phyloP scores from a whole-genome alignment of 2,888 invertebrate species.

The Dioctria rufipes region DNA sequence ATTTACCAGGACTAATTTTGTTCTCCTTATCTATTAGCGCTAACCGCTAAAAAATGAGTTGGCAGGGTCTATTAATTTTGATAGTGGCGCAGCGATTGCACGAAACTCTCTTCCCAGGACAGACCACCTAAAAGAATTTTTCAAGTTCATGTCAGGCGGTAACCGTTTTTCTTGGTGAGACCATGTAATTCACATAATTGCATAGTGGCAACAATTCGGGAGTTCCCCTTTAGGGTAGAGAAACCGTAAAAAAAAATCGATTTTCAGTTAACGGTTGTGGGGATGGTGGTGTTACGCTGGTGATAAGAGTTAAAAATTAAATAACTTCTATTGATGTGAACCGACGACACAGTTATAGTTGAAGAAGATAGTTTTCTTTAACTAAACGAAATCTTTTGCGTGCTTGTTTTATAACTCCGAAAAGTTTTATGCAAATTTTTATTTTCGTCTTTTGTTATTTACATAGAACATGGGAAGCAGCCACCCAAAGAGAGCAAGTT shows the following conservation, averaged over 20 bases:
- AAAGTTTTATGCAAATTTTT: constrained; percentile 20
- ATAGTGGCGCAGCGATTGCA: constrained; percentile 15
- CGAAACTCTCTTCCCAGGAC: neutral
- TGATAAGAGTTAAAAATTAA: neutral
- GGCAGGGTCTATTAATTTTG: constrained; percentile 4
- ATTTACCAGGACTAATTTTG: constrained; percentile 6
- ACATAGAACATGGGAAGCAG: no score
- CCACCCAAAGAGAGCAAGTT: no score
- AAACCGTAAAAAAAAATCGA: neutral
- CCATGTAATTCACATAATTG: constrained; percentile 4
- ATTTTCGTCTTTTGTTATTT: no score
- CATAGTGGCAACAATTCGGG: neutral
- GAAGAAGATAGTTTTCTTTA: constrained; percentile 23
- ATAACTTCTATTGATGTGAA: neutral
- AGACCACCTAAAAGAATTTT: neutral
- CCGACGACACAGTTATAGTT: neutral
- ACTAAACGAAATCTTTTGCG: constrained; percentile 22
- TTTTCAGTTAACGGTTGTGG: neutral
- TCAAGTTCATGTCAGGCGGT: constrained; percentile 17
- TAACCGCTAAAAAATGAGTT: neutral
- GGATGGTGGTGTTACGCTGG: no score
- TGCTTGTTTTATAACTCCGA: constrained; percentile 15
- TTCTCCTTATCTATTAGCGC: neutral
- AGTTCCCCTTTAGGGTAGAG: neutral
- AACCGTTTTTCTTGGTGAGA: neutral